These are phyloP conservation scores for Ceratosolen fusciceps DNA, from an alignment of 1,140 invertebrate genomes.

Conservation along the genomic window DNA sequence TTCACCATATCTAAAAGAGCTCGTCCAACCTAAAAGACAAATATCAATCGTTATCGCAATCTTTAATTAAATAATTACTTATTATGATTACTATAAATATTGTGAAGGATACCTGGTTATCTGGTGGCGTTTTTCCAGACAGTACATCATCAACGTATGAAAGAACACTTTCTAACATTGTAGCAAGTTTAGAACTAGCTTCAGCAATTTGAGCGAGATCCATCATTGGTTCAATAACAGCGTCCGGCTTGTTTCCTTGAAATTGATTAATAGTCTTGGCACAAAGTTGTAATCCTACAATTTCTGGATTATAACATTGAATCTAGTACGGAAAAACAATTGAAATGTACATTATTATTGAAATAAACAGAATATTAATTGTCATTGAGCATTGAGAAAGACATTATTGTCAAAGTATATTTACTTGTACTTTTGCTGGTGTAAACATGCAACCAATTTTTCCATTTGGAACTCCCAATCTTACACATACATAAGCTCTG, in stretches of 20 bases:
- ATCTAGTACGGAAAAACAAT: conserved; percentile 67
- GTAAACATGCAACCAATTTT: conserved; percentile 98
- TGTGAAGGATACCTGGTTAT: conserved; percentile 74
- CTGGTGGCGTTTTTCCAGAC: conserved; percentile 78
- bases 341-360: neutral
- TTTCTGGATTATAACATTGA: conserved; percentile 91
- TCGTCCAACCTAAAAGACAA: conserved; percentile 79
- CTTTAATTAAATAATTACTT: neutral
- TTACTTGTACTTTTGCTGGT: conserved; percentile 84
- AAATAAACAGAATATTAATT: neutral
- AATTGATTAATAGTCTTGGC: conserved; percentile 77
- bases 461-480: conserved; percentile 83
- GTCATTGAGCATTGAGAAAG: neutral
- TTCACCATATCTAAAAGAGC: conserved; percentile 90
- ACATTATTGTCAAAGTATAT: neutral
- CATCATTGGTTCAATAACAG: conserved; percentile 83
- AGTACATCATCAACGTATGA: conserved; percentile 91
- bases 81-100: neutral
- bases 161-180: conserved; percentile 85
- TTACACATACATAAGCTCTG: conserved; percentile 87
- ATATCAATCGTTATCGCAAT: neutral
- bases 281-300: conserved; percentile 83
- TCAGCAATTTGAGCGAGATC: conserved; percentile 91
- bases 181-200: conserved; percentile 82
- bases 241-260: conserved; percentile 63